These are phyloP conservation scores for Xanthorhoe designata DNA, from an alignment of 2,888 invertebrate genomes.

Conservation along the genomic window DNA sequence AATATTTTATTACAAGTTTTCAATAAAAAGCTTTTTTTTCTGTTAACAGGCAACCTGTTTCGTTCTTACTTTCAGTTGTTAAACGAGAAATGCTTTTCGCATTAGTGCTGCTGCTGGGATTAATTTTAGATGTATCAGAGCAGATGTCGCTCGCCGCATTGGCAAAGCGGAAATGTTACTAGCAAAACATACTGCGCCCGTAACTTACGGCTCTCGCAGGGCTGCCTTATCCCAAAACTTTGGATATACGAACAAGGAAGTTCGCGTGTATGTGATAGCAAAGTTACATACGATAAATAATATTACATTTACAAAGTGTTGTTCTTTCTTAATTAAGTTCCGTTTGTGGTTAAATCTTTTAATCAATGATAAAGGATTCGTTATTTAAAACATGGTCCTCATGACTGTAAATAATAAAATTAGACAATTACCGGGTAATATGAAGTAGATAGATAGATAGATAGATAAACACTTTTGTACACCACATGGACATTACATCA, in stretches of 20 bases:
- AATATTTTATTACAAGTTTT: conserved; percentile 10
- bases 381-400: too few relatives aligned
- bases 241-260: background rate
- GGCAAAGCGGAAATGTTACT: conserved; percentile 37
- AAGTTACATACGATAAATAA: background rate
- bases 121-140: conserved; percentile 33
- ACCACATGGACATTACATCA: too few relatives aligned
- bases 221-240: conserved; percentile 14
- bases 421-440: too few relatives aligned
- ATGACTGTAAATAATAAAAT: too few relatives aligned
- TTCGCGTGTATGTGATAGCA: background rate
- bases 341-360: background rate
- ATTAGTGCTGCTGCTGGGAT: conserved; percentile 19
- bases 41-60: background rate
- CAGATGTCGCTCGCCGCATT: conserved; percentile 31
- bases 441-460: too few relatives aligned
- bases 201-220: conserved; percentile 10
- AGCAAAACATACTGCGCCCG: conserved; percentile 29
- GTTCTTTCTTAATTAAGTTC: background rate
- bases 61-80: conserved; percentile 3
- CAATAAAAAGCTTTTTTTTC: conserved; percentile 5
- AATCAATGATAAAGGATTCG: background rate
- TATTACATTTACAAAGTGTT: background rate
- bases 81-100: conserved; percentile 9
- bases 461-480: too few relatives aligned